Conservation (phyloP, 2,797 vertebrate genomes). For the Chelon labrosus region DNA sequence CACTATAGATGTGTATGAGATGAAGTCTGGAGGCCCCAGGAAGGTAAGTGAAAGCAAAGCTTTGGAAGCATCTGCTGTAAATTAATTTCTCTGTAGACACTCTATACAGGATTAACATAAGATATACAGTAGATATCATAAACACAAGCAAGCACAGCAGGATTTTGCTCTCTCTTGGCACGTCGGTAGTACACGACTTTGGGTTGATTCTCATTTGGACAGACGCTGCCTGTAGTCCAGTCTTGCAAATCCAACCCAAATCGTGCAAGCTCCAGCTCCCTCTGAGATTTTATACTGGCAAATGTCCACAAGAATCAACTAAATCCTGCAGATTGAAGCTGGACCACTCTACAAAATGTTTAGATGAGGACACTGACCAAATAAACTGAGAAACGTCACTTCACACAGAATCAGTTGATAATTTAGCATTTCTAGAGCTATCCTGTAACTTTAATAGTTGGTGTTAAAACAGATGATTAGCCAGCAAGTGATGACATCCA, state of each 20-base stretch:
- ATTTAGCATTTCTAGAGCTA: not conserved
- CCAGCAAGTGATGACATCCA: not conserved
- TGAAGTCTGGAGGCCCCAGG: conserved; percentile 90
- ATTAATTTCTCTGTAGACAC: conserved; percentile 24
- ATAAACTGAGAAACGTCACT: not conserved
- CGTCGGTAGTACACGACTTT: conserved; percentile 22
- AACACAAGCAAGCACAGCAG: conserved; percentile 2
- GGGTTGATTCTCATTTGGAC: conserved; percentile 33
- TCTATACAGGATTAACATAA: conserved; percentile 18
- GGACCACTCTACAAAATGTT: conserved; percentile 8
- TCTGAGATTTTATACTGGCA: conserved; percentile 45
- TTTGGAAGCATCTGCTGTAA: conserved; percentile 22
- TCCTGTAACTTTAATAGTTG: too few species aligned
- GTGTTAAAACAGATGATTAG: not conserved
- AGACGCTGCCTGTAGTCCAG: conserved; percentile 29
- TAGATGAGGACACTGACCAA: conserved; percentile 5
- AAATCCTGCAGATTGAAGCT: conserved; percentile 35
- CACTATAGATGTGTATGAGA: conserved; percentile 98
- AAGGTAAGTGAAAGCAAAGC: conserved; percentile 86
- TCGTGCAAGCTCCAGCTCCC: conserved; percentile 17
- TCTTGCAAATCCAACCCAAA: conserved; percentile 46
- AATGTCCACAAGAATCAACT: conserved; percentile 29
- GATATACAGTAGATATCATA: conserved; percentile 12
- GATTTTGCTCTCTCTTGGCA: conserved; percentile 26
- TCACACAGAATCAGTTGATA: not conserved